Evolutionary conservation across 2,113 vertebrate species (phyloP).

Genomic region (Axis porcinus): DNA sequence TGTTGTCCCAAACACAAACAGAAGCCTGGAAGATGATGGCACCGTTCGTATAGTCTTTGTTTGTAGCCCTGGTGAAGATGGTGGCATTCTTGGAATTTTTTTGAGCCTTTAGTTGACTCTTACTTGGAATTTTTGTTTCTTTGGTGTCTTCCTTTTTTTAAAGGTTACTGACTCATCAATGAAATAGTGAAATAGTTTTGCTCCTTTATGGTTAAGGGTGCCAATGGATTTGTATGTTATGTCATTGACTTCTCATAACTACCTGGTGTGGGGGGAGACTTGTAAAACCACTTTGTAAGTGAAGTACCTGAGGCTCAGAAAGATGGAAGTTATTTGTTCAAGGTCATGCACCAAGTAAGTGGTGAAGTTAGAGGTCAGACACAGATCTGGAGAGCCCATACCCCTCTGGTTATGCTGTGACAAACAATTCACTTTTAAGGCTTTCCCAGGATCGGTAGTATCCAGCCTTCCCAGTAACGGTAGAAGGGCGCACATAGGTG

Average conservation of each 20-base stretch:
- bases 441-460: neutral
- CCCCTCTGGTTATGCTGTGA: neutral
- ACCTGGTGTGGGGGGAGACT: neutral
- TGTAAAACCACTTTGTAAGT: neutral
- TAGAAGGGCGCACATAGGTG: neutral
- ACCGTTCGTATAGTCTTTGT: neutral
- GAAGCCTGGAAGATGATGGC: neutral
- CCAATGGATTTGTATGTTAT: neutral
- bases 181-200: neutral
- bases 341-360: neutral
- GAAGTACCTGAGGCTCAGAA: neutral
- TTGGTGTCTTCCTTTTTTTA: neutral
- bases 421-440: neutral
- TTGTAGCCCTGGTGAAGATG: neutral
- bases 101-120: neutral
- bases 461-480: neutral
- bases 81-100: neutral
- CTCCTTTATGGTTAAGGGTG: neutral
- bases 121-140: neutral
- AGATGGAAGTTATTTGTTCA: neutral
- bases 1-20: neutral
- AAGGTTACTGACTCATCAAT: neutral
- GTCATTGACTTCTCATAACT: neutral
- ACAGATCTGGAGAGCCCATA: neutral
- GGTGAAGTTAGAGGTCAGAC: neutral